Base-by-base conservation (phyloP, 2,797 vertebrate species). In the Knipowitschia caucasica region DNA sequence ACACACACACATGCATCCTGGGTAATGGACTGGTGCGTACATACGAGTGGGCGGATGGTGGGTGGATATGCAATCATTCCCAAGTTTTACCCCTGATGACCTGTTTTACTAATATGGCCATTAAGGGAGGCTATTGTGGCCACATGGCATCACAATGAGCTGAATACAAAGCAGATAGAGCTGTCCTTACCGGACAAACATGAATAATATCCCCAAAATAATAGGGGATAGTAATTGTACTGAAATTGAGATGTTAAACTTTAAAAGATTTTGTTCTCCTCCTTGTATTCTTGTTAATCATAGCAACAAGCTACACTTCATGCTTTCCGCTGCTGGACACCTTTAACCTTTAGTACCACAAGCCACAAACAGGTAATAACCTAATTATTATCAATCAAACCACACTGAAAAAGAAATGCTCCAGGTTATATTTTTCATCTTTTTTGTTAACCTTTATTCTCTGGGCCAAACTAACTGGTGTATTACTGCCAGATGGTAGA, bases 121-220 rank as follows among this genome's bases (percentile, higher is more conserved):
- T 82, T 83, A 82, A 68, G 52, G 42, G 53, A 52, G 59, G 51
- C 62, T 45, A 68, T 36, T 64, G 64, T 55, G 63, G 49, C 62
- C 69, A 62, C 67, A 64, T 64, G 58, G 58, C 53, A 38, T 69
- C 62, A 36, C 57, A 56, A 53, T 2, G 34, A n/a, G 34, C 23
- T 27, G 39, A 65, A 75, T 71, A 45, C 34, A 64, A 76, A 73
- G 52, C 58, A 63, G 67, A 18, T 4, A 5, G 29, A 62, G 46
- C 72, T 60, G 26, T 18, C 9, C 10, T 20, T 14, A 47, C 26
- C 27, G 11, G 27, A 31, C 17, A 30, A n/a, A n/a, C n/a, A n/a
- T n/a, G n/a, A n/a, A n/a, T n/a, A n/a, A n/a, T n/a, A n/a, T n/a
- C n/a, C n/a, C n/a, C n/a, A n/a, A n/a, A n/a, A n/a, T n/a, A n/a